Percentiles rank a stretch among this genome's conserved stretches.
phyloP scores from a whole-genome alignment of 2,797 vertebrate genomes.

The Microtus agrestis region DNA sequence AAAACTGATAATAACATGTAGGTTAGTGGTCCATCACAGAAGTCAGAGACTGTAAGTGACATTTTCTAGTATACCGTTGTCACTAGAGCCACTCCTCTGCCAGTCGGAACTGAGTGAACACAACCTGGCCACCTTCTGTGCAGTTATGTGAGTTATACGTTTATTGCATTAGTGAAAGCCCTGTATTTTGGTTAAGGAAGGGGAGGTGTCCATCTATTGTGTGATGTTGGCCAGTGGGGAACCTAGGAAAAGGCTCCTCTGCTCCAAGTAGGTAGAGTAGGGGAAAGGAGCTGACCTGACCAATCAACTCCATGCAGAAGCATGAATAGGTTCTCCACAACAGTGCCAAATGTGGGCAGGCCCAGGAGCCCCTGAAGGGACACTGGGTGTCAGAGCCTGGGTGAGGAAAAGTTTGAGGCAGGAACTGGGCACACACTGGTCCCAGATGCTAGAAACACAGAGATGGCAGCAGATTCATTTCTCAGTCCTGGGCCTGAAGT shows the following conservation, averaged over 20 bases:
- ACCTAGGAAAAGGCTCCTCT: neutral
- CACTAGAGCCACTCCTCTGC: accelerated
- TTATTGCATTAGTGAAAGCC: neutral
- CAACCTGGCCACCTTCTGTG: accelerated
- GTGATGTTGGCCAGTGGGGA: neutral
- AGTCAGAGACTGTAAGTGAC: neutral
- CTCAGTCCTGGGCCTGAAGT: neutral
- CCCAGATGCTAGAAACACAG: neutral
- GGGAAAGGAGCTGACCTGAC: neutral
- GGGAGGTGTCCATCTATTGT: accelerated
- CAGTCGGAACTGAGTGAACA: neutral
- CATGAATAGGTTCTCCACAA: accelerated
- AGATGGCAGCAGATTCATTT: neutral
- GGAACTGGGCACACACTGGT: neutral
- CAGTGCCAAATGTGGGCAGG: neutral
- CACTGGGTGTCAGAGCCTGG: neutral
- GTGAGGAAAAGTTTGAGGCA: neutral
- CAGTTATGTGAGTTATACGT: accelerated
- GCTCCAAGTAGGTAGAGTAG: neutral
- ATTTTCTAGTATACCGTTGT: accelerated
- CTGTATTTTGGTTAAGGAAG: too few relatives aligned
- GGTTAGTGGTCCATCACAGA: neutral
- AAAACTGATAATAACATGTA: neutral
- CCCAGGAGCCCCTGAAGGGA: neutral
- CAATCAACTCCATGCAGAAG: neutral